Evolutionary conservation across 2,888 invertebrate species (phyloP).

Genomic region (Physocephala rufipes): DNA sequence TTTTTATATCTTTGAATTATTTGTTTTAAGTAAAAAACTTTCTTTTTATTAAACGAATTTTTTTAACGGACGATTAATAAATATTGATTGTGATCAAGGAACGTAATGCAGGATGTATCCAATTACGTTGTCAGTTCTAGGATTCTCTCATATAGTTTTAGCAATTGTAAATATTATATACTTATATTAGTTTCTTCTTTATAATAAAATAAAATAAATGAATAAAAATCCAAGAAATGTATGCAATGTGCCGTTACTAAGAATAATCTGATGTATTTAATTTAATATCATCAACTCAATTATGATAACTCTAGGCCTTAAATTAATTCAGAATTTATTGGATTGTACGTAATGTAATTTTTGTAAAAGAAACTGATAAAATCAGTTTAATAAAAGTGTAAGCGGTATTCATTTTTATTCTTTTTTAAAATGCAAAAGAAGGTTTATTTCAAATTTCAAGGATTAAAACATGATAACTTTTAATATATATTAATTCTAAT

Average conservation of each 20-base stretch:
- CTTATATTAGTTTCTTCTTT: background rate
- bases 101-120: too few species aligned
- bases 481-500: background rate
- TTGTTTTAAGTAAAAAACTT: too few species aligned
- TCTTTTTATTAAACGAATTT: too few species aligned
- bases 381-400: conserved; percentile 16
- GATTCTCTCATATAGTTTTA: too few species aligned
- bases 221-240: background rate
- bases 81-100: too few species aligned
- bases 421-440: background rate
- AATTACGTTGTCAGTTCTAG: too few species aligned
- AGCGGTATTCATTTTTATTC: conserved; percentile 20
- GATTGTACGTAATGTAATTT: conserved; percentile 1
- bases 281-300: background rate
- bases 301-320: background rate
- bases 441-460: background rate
- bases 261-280: background rate
- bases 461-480: background rate
- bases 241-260: background rate
- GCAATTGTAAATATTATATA: too few species aligned
- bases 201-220: background rate
- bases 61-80: too few species aligned
- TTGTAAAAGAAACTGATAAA: conserved; percentile 16
- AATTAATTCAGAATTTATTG: background rate
- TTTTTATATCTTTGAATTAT: too few species aligned